Conservation (phyloP, 2,113 vertebrate genomes). For the Sialia sialis region DNA sequence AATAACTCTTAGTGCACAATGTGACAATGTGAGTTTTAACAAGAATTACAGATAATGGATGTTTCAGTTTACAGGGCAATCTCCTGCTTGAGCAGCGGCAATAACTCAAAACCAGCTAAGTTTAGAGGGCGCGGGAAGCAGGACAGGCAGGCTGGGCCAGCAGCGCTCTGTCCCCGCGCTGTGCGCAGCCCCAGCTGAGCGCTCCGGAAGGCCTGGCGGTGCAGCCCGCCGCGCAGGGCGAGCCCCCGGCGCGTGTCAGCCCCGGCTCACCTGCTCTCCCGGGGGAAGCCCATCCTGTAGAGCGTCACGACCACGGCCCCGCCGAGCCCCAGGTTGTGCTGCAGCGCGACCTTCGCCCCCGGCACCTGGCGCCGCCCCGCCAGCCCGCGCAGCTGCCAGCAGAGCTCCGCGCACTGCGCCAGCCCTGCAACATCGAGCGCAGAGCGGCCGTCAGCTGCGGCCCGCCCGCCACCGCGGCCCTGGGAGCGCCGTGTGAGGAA, state of each 20-base stretch:
- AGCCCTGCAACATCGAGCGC: slow-evolving; percentile 80
- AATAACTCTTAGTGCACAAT: rapidly evolving
- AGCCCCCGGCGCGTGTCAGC: not conserved
- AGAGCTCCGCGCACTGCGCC: slow-evolving; percentile 95
- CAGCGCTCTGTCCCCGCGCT: not conserved
- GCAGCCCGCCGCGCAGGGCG: not conserved
- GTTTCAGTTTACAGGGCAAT: rapidly evolving
- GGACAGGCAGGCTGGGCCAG: not conserved
- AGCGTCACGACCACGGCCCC: slow-evolving; percentile 87
- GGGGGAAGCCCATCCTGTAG: slow-evolving; percentile 87
- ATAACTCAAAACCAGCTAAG: rapidly evolving
- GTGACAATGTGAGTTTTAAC: not conserved
- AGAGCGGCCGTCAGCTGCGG: not conserved
- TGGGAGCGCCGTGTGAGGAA: too few species aligned
- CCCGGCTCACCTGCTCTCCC: slow-evolving; percentile 16
- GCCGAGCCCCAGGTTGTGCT: slow-evolving; percentile 92
- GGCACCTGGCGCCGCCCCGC: slow-evolving; percentile 86
- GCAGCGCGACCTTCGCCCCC: slow-evolving; percentile 87
- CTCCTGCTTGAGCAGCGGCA: not conserved
- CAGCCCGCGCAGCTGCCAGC: slow-evolving; percentile 93
- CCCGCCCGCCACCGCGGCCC: too few species aligned
- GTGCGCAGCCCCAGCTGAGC: rapidly evolving
- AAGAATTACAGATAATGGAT: not conserved
- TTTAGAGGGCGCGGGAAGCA: not conserved
- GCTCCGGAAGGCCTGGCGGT: not conserved